These are phyloP conservation scores for Prinia subflava DNA, from an alignment of 2,113 vertebrate genomes.

Conservation along the genomic window DNA sequence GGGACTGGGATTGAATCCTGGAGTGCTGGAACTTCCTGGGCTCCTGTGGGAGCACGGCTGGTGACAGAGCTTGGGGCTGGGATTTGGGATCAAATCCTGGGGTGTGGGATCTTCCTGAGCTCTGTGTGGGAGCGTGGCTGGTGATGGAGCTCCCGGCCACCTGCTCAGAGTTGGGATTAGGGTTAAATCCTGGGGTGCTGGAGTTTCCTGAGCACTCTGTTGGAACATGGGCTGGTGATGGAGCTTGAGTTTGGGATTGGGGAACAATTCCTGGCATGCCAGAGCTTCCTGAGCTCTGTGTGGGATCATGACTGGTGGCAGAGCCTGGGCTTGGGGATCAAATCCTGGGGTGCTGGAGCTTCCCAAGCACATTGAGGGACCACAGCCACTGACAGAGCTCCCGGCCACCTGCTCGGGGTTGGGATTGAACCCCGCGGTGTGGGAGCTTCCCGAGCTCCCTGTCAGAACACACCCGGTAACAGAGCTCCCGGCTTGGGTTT, in stretches of 20 bases:
- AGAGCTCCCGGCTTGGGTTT: no score
- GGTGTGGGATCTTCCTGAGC: not conserved
- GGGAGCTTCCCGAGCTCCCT: no score
- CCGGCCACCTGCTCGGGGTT: not conserved
- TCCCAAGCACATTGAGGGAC: fast-evolving
- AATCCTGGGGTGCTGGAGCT: not conserved
- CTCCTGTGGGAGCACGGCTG: fast-evolving
- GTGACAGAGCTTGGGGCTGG: not conserved
- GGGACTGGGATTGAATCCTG: not conserved
- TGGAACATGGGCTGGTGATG: not conserved
- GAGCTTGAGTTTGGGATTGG: not conserved
- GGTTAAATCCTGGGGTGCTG: not conserved
- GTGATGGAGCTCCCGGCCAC: not conserved
- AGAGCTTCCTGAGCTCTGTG: fast-evolving
- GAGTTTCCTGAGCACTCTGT: no score
- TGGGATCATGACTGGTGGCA: fast-evolving
- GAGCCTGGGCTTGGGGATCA: not conserved
- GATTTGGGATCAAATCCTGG: no score
- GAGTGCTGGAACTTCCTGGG: no score
- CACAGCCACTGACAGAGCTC: not conserved
- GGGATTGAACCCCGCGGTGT: not conserved
- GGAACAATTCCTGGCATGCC: no score
- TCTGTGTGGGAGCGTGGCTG: fast-evolving
- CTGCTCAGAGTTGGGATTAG: not conserved
- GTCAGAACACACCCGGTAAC: no score